Evolutionary conservation across 2,797 vertebrate genomes (phyloP).

Genomic region (Vultur gryphus): DNA sequence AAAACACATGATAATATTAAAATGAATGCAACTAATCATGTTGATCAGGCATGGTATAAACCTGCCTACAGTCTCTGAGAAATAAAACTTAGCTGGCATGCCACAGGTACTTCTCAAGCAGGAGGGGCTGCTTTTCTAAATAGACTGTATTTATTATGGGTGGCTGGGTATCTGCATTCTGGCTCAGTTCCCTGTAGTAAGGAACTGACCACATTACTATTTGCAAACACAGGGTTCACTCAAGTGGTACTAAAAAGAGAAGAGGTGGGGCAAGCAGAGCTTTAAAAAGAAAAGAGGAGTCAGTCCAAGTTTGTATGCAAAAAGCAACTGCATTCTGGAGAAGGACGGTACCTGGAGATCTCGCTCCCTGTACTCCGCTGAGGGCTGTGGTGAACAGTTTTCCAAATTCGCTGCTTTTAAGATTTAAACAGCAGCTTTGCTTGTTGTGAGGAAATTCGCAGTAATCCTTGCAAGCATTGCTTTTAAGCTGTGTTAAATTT

Average conservation of each 20-base stretch:
- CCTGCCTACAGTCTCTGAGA: not conserved
- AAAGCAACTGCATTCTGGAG: not conserved
- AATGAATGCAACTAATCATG: not conserved
- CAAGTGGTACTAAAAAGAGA: conserved; percentile 72
- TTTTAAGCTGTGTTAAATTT: conserved; percentile 83
- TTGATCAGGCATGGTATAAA: not conserved
- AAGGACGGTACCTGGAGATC: not conserved
- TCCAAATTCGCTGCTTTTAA: not conserved
- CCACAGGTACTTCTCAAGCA: not conserved
- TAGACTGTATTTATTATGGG: conserved; percentile 49
- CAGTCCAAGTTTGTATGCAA: conserved; percentile 6
- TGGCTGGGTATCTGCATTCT: conserved; percentile 47
- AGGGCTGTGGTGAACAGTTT: not conserved
- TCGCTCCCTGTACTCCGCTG: not conserved
- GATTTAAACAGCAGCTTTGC: not conserved
- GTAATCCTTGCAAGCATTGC: not conserved
- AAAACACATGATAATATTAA: not conserved
- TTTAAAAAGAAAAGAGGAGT: conserved; percentile 70
- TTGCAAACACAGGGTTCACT: conserved; percentile 74
- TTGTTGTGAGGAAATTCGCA: not conserved
- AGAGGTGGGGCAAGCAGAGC: conserved; percentile 68
- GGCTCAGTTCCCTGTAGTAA: conserved; percentile 55
- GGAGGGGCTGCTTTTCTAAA: not conserved
- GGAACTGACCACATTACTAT: conserved; percentile 62
- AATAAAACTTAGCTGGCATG: not conserved